Conservation (phyloP, 2,113 vertebrate genomes). For the Perca fluviatilis region DNA sequence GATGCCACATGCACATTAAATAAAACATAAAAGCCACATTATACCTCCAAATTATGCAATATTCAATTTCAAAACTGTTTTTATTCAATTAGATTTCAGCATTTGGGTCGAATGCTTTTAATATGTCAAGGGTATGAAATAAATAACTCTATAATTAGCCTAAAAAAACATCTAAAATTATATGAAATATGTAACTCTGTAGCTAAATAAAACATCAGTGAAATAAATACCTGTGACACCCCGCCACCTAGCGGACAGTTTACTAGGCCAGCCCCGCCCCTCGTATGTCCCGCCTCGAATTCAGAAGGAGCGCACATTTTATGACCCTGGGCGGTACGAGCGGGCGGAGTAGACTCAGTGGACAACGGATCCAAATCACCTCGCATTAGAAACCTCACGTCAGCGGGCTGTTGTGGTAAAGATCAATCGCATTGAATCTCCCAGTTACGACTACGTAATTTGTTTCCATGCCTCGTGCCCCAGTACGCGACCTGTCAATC, state of each 20-base stretch:
- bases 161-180: background rate
- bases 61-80: too few relatives aligned
- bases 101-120: too few relatives aligned
- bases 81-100: too few relatives aligned
- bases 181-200: background rate
- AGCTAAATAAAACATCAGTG: background rate
- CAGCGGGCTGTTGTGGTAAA: background rate
- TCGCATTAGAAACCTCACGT: background rate
- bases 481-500: slow-evolving; percentile 77
- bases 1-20: background rate
- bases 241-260: slow-evolving; percentile 18
- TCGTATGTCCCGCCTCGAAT: slow-evolving; percentile 65
- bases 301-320: slow-evolving; percentile 25
- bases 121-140: too few relatives aligned
- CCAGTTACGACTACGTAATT: slow-evolving; percentile 52
- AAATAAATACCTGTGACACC: background rate
- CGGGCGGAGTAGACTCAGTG: slow-evolving; percentile 15
- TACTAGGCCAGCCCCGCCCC: slow-evolving; percentile 40
- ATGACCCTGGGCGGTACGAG: rapidly evolving
- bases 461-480: slow-evolving; percentile 65
- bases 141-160: background rate
- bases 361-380: background rate
- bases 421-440: background rate
- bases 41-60: too few relatives aligned
- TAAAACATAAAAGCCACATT: too few relatives aligned